Evolutionary conservation across 2,888 invertebrate species (phyloP).

Genomic region (Eristalis arbustorum): DNA sequence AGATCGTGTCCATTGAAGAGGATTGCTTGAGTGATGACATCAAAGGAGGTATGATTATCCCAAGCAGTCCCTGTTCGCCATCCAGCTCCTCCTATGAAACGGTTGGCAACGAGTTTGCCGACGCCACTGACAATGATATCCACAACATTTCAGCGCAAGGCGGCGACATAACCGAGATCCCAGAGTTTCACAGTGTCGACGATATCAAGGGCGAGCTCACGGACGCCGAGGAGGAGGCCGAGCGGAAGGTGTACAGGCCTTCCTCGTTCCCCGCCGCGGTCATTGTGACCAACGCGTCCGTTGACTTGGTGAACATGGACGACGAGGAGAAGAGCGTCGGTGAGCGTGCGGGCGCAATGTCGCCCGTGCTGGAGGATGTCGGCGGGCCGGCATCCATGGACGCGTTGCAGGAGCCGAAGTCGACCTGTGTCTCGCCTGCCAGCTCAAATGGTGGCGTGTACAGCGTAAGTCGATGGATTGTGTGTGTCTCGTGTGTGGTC

Average conservation of each 20-base stretch:
- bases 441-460: slow-evolving; percentile 96
- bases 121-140: slow-evolving; percentile 72
- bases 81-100: slow-evolving; percentile 80
- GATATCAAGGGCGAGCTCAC: slow-evolving; percentile 80
- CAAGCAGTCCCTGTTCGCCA: slow-evolving; percentile 74
- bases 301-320: slow-evolving; percentile 82
- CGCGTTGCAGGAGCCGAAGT: slow-evolving; percentile 81
- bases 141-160: slow-evolving; percentile 44
- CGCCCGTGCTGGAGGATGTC: slow-evolving; percentile 83
- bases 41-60: slow-evolving; percentile 70
- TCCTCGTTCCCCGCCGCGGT: slow-evolving; percentile 82
- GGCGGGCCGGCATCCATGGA: slow-evolving; percentile 74
- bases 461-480: slow-evolving; percentile 83
- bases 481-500: background rate
- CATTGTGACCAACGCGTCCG: slow-evolving; percentile 87
- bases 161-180: slow-evolving; percentile 72
- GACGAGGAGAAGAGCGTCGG: slow-evolving; percentile 80
- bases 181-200: slow-evolving; percentile 81
- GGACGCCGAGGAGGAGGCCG: slow-evolving; percentile 16
- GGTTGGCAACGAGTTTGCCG: slow-evolving; percentile 79
- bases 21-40: slow-evolving; percentile 66
- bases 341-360: slow-evolving; percentile 81
- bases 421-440: slow-evolving; percentile 90
- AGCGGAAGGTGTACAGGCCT: background rate
- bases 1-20: slow-evolving; percentile 66